Percentiles rank a stretch among this genome's conserved stretches.
phyloP scores from a whole-genome alignment of 2,113 vertebrate species.

The Gila orcuttii region DNA sequence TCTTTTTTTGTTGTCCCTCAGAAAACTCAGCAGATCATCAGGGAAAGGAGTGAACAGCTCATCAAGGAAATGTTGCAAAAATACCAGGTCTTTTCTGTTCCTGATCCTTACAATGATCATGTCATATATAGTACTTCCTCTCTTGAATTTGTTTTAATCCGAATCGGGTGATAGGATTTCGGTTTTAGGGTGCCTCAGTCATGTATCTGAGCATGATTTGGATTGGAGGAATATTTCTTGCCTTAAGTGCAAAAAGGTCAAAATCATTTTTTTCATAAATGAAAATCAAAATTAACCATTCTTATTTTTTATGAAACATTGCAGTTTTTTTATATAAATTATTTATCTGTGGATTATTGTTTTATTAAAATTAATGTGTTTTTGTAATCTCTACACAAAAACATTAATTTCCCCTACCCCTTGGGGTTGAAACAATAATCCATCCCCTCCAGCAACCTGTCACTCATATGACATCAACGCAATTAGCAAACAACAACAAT shows the following conservation, averaged over 20 bases:
- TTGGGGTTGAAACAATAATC: neutral
- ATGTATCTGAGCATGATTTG: neutral
- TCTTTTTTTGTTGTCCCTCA: conserved; percentile 47
- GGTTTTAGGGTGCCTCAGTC: neutral
- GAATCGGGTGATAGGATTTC: neutral
- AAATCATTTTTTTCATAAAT: neutral
- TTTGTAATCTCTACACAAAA: neutral
- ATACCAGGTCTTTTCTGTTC: neutral
- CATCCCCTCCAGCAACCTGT: neutral
- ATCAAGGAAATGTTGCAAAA: conserved; percentile 72
- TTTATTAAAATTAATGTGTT: neutral
- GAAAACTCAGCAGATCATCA: conserved; percentile 68
- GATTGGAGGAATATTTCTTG: neutral
- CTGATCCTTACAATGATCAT: neutral
- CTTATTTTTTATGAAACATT: neutral
- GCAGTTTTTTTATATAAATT: neutral
- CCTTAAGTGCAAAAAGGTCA: neutral
- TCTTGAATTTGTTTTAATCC: neutral
- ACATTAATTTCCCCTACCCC: no score
- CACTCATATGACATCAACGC: neutral
- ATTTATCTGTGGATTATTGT: neutral
- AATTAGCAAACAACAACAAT: neutral
- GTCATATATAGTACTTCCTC: neutral
- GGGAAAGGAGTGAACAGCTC: conserved; percentile 67
- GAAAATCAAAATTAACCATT: neutral